A percentile compares a stretch with the other conserved stretches of the same genome.
Conservation (phyloP, 2,888 invertebrate species). For the Hyalella azteca region DNA sequence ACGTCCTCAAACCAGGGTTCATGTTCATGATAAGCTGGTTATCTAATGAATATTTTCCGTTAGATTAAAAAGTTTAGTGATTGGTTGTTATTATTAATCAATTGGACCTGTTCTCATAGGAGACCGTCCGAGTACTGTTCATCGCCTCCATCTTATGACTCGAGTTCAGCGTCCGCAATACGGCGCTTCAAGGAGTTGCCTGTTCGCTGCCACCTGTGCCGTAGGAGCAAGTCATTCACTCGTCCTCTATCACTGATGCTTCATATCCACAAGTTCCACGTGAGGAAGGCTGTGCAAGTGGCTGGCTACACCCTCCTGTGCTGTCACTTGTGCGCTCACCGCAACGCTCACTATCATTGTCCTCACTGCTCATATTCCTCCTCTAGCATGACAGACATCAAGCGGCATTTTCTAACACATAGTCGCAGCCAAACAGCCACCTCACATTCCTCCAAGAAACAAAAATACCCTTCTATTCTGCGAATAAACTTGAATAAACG, state of each 20-base stretch:
- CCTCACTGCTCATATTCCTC: neutral
- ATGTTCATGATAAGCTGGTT: no score
- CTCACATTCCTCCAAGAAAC: no score
- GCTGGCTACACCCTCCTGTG: neutral
- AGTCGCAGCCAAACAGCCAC: no score
- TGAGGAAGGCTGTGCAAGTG: neutral
- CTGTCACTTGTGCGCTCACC: neutral
- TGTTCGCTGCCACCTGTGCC: neutral
- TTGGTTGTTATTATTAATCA: no score
- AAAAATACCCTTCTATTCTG: no score
- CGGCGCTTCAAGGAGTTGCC: neutral
- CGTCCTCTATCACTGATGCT: neutral
- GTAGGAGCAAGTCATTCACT: neutral
- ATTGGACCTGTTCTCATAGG: no score
- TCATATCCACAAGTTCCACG: neutral
- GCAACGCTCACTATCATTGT: constrained; percentile 9
- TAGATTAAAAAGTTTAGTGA: no score
- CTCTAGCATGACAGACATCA: constrained; percentile 3
- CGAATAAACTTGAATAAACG: no score
- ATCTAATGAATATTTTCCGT: no score
- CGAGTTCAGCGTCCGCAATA: neutral
- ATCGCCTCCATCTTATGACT: no score
- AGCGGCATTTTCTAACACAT: neutral
- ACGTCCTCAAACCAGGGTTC: no score
- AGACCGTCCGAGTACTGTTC: no score